Percentiles rank a stretch among this genome's conserved stretches.
Conservation (phyloP, 2,888 invertebrate species). For the Ichneumoninae sp. region DNA sequence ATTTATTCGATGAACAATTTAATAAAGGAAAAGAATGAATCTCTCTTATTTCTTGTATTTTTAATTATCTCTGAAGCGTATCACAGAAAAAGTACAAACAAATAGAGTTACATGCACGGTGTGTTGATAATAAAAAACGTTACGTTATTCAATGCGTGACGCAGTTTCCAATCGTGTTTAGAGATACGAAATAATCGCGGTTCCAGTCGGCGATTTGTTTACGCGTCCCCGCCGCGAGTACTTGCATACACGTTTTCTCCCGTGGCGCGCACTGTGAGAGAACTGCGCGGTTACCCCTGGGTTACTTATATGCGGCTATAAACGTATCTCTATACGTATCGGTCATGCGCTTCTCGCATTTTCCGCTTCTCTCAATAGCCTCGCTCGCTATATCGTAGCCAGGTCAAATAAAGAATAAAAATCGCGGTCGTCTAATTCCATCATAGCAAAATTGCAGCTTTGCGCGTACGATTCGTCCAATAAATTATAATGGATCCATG, state of each 20-base stretch:
- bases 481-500: constrained; percentile 60
- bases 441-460: constrained; percentile 39
- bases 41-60: not conserved
- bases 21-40: not conserved
- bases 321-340: constrained; percentile 32
- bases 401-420: constrained; percentile 52
- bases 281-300: constrained; percentile 41
- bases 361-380: constrained; percentile 37
- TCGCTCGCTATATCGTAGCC: constrained; percentile 20
- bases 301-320: constrained; percentile 13
- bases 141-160: not conserved
- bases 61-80: not conserved
- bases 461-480: constrained; percentile 30
- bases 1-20: not conserved
- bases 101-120: not conserved
- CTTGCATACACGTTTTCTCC: not conserved
- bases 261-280: constrained; percentile 24
- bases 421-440: constrained; percentile 63
- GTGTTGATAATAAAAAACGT: not conserved
- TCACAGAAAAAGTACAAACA: not conserved
- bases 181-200: constrained; percentile 62
- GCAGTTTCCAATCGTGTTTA: constrained; percentile 25
- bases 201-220: constrained; percentile 45
- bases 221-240: constrained; percentile 15
- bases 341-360: constrained; percentile 47